phyloP scores from a whole-genome alignment of 2,113 vertebrate species.

The Catagonus wagneri region DNA sequence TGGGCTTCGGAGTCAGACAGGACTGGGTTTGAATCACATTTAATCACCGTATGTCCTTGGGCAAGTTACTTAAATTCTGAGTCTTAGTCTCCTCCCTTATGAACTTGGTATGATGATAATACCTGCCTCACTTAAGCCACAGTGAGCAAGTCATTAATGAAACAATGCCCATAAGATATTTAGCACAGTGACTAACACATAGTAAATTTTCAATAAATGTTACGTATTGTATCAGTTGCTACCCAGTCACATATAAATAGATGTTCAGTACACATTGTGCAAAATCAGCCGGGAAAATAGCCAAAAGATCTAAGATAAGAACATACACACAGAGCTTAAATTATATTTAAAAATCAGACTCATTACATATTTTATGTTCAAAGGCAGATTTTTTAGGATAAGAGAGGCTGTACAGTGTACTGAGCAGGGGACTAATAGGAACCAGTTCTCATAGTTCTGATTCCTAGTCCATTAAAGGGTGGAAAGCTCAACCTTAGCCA shows the following conservation, averaged over 20 bases:
- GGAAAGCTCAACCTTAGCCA: neutral
- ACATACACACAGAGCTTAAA: neutral
- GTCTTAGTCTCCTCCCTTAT: neutral
- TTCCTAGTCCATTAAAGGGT: neutral
- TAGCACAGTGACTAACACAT: neutral
- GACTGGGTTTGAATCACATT: neutral
- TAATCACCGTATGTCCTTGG: neutral
- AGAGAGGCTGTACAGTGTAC: neutral
- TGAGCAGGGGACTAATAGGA: neutral
- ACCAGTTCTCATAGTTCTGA: fast-evolving
- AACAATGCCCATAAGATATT: neutral
- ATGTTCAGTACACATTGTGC: conserved; percentile 30
- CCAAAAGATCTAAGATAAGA: neutral
- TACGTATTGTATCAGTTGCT: neutral
- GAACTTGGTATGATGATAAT: neutral
- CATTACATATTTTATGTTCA: neutral
- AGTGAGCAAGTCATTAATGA: neutral
- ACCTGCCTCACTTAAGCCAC: neutral
- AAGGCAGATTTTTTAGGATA: neutral
- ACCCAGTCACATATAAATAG: neutral
- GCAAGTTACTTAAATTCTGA: neutral
- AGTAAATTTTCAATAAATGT: neutral
- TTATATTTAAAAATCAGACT: neutral
- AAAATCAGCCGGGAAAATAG: conserved; percentile 30
- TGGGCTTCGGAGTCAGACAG: neutral